Evolutionary conservation across 2,113 vertebrate genomes (phyloP).

Genomic region (Hepsetus odoe): DNA sequence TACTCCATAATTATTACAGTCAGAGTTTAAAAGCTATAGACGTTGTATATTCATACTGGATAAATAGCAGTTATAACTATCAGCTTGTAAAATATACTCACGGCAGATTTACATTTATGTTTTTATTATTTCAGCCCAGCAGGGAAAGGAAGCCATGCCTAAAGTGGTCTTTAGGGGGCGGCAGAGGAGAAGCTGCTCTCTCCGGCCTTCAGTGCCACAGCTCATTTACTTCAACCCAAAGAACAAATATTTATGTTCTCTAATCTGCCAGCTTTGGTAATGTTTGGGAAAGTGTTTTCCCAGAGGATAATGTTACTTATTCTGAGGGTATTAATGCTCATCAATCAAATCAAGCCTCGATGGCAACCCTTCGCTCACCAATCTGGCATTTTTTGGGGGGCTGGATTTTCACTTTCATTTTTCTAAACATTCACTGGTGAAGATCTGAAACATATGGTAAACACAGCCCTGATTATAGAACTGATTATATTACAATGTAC

Average conservation of each 20-base stretch:
- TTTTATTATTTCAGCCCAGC: background rate
- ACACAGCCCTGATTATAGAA: background rate
- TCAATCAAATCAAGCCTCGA: background rate
- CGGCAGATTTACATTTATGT: too few relatives aligned
- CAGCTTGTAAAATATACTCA: too few relatives aligned
- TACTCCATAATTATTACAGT: too few relatives aligned
- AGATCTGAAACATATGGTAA: background rate
- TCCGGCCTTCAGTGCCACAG: background rate
- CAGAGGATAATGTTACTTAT: background rate
- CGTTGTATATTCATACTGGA: too few relatives aligned
- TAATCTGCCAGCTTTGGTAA: background rate
- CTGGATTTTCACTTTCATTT: background rate
- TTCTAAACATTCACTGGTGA: background rate
- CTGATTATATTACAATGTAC: background rate
- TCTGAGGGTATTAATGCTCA: background rate
- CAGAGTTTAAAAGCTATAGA: too few relatives aligned
- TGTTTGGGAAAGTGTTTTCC: background rate
- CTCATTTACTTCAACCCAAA: background rate
- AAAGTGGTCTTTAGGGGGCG: constrained; percentile 70
- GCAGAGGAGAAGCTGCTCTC: constrained; percentile 50
- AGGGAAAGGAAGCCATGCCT: constrained; percentile 45
- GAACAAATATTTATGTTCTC: background rate
- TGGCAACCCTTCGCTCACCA: background rate
- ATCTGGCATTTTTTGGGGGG: background rate
- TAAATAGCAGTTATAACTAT: too few relatives aligned